Evolutionary conservation across 2,113 vertebrate genomes (phyloP).

Genomic region (Brachionichthys hirsutus): DNA sequence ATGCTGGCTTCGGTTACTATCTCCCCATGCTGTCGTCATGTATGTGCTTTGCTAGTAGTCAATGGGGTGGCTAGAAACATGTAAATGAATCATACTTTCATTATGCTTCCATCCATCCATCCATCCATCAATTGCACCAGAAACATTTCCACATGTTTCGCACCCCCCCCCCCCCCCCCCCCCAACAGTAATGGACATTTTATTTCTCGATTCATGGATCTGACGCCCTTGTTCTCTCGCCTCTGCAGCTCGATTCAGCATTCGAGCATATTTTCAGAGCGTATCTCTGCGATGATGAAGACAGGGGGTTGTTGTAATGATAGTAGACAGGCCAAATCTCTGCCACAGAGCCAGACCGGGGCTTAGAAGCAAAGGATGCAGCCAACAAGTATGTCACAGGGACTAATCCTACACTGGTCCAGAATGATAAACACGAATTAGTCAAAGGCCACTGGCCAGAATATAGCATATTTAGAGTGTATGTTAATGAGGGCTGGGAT

Average conservation of each 20-base stretch:
- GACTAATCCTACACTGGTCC: conserved; percentile 63
- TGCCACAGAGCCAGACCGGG: conserved; percentile 29
- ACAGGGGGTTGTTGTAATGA: conserved; percentile 55
- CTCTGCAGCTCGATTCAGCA: conserved; percentile 11
- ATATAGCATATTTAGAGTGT: conserved; percentile 1
- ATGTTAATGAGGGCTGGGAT: conserved; percentile 27
- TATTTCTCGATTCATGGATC: conserved; percentile 35
- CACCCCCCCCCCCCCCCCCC: conserved; percentile 13
- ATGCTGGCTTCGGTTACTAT: conserved; percentile 24
- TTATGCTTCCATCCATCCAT: conserved; percentile 26
- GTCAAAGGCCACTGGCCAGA: conserved; percentile 58
- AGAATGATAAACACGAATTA: conserved; percentile 67
- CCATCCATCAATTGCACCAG: neutral
- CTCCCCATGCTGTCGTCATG: conserved; percentile 35
- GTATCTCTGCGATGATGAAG: conserved; percentile 51
- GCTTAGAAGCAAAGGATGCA: conserved; percentile 32
- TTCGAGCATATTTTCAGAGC: conserved; percentile 32
- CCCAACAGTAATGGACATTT: conserved; percentile 1
- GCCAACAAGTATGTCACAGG: conserved; percentile 45
- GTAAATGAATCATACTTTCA: conserved; percentile 58
- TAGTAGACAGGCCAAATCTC: conserved; percentile 55
- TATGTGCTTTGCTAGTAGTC: conserved; percentile 54
- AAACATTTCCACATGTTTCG: neutral
- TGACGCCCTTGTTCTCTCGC: conserved; percentile 26
- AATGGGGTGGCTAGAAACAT: conserved; percentile 38